Evolutionary conservation across 2,797 vertebrate genomes (phyloP).

Genomic region (Catharus ustulatus): DNA sequence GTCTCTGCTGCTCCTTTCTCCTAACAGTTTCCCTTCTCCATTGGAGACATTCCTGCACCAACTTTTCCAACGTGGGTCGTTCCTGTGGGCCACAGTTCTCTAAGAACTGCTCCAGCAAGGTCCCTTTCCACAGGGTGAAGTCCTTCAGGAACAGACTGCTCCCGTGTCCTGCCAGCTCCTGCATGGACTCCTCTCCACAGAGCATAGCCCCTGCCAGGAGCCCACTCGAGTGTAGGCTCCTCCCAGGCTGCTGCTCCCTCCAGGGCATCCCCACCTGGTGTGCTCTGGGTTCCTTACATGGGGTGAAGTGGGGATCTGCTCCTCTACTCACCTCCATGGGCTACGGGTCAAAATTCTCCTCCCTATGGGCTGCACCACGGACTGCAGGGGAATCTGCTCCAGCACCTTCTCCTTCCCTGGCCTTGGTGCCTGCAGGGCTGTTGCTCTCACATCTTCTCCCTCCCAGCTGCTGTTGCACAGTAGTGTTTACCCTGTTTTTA

Average conservation of each 20-base stretch:
- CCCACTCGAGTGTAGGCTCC: fast-evolving
- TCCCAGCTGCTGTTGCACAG: background rate
- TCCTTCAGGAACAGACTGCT: background rate
- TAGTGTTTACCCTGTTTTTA: background rate
- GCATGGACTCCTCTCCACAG: background rate
- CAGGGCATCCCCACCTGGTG: background rate
- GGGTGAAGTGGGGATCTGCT: background rate
- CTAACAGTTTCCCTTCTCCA: background rate
- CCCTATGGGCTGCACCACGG: background rate
- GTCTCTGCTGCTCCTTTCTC: background rate
- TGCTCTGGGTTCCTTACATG: background rate
- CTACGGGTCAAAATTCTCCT: background rate
- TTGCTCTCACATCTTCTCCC: background rate
- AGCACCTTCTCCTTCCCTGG: background rate
- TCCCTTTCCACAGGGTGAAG: background rate
- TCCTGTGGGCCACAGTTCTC: background rate
- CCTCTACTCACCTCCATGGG: background rate
- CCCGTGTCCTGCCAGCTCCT: background rate
- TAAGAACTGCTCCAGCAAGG: background rate
- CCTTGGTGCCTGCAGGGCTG: background rate
- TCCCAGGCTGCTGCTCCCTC: background rate
- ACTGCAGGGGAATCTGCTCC: background rate
- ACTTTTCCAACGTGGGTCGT: background rate
- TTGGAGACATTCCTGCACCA: background rate
- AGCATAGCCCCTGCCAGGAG: background rate